A percentile compares a stretch with the other conserved stretches of the same genome.
Evolutionary conservation across 2,797 vertebrate genomes (phyloP).

Genomic region (Parauchenoglanis ngamensis): DNA sequence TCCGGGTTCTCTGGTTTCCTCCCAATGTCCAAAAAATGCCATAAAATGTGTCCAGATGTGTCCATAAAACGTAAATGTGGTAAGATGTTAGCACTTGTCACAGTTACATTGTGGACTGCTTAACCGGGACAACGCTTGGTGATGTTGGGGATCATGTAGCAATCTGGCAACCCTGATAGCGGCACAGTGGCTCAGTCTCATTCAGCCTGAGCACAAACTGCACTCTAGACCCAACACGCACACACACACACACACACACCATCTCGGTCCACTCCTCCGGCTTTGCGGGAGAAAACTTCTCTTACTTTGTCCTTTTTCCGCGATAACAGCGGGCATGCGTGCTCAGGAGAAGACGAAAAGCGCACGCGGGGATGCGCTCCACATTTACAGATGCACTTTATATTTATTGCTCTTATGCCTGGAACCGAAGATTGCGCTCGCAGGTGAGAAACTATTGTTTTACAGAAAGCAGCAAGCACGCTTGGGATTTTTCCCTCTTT

Average conservation of each 20-base stretch:
- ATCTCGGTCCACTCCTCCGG: slow-evolving; percentile 23
- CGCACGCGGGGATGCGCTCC: slow-evolving; percentile 66
- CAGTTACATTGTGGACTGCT: neutral
- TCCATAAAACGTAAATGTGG: neutral
- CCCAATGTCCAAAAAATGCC: neutral
- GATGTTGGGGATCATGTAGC: neutral
- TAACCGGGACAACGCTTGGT: neutral
- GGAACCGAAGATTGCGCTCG: slow-evolving; percentile 68
- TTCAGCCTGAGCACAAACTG: slow-evolving; percentile 32
- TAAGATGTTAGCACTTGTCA: no score
- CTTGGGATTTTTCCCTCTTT: neutral
- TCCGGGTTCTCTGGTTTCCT: neutral
- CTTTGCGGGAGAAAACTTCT: slow-evolving; percentile 28
- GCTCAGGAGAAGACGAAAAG: slow-evolving; percentile 57
- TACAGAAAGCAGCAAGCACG: neutral
- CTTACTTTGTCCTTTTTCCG: slow-evolving; percentile 24
- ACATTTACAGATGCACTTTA: slow-evolving; percentile 79
- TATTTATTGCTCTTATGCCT: slow-evolving; percentile 77
- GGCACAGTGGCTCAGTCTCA: slow-evolving; percentile 10
- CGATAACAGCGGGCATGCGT: slow-evolving; percentile 69
- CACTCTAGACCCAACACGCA: neutral
- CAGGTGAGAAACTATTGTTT: slow-evolving; percentile 68
- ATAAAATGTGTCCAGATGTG: no score
- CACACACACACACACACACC: slow-evolving; percentile 23
- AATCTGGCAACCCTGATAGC: slow-evolving; percentile 32